A percentile compares a stretch with the other conserved stretches of the same genome.
These are phyloP conservation scores for Bergia sp. DNA, from an alignment of 92 coral and sea anemone genomes.

Conservation along the genomic window DNA sequence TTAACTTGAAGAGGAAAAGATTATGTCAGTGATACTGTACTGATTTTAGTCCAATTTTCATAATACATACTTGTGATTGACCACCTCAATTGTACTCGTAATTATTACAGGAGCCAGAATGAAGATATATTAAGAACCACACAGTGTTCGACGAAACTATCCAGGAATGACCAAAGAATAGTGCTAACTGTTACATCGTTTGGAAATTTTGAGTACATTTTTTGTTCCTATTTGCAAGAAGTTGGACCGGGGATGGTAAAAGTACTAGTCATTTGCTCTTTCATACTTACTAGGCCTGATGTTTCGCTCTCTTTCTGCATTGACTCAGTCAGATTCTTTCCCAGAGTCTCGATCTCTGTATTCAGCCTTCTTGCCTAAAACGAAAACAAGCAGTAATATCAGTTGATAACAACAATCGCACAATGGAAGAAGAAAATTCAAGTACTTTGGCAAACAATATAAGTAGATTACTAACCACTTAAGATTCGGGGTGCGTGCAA, in stretches of 20 bases:
- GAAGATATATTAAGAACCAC: not conserved
- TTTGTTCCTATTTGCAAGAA: no score
- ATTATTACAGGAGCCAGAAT: not conserved
- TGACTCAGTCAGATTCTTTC: conserved; percentile 79
- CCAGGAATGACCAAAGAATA: no score
- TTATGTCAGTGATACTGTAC: not conserved
- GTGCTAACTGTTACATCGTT: no score
- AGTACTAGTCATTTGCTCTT: not conserved
- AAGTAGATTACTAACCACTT: not conserved
- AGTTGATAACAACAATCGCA: not conserved
- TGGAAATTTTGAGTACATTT: not conserved
- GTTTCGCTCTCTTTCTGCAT: conserved; percentile 80
- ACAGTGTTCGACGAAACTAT: no score
- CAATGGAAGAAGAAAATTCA: no score
- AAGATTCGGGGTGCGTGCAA: not conserved
- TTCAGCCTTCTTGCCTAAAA: conserved; percentile 72
- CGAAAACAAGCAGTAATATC: not conserved
- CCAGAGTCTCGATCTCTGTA: conserved; percentile 86
- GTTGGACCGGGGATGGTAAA: not conserved
- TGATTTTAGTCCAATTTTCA: not conserved
- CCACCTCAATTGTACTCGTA: not conserved
- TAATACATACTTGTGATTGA: no score
- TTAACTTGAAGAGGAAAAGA: conserved; percentile 63
- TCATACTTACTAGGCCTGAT: conserved; percentile 61
- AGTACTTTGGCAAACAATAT: not conserved